Base-by-base conservation (phyloP, 2,888 invertebrate genomes). In the Cheilosia pagana region DNA sequence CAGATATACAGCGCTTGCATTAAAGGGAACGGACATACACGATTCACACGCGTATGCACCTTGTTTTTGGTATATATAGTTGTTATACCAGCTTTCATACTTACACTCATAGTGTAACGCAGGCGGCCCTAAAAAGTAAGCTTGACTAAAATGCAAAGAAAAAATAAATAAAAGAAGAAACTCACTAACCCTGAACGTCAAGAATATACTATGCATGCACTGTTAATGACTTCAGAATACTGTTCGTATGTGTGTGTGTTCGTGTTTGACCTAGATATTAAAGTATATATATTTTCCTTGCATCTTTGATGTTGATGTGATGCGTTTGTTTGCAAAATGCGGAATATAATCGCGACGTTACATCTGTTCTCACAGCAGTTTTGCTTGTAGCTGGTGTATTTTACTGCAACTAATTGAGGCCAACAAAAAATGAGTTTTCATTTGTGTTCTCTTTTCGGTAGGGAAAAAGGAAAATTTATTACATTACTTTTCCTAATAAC, bases 381-480 rank as follows among this genome's bases (percentile, higher is more conserved):
- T 21, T 39, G 35, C 31, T 25, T 89, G 88, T 70, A 88, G 87
- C 88, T 88, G 76, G 79, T 81, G 62, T 85, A 65, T 72, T 71
- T 48, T 60, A 10, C 57, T 48, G 62, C 57, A 43, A 41, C 74
- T 78, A 78, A 83, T 74, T 83, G 68, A 74, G 78, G 78, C 72
- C 62, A 50, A 68, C 48, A 65, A 48, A 53, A 68, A 75, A 53
- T 52, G 57, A 16, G 12, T 53, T 53, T 35, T 41, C 21, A 31
- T 6, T 43, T 6, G 16, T 28, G 50, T 71, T 62, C 41, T 35
- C 3, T 28, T 48, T 48, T 50, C n/a, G 8, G 7, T 12, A 19
- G 48, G 39, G 41, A 52, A 19, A 23, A 59, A 41, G 16, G 14
- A 28, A 57, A 70, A 70, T 70, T 63, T 79, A 83, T 79, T 25